Percentiles rank a stretch among this genome's conserved stretches.
phyloP scores from a whole-genome alignment of 2,888 invertebrate genomes.

The Parnassius mnemosyne region DNA sequence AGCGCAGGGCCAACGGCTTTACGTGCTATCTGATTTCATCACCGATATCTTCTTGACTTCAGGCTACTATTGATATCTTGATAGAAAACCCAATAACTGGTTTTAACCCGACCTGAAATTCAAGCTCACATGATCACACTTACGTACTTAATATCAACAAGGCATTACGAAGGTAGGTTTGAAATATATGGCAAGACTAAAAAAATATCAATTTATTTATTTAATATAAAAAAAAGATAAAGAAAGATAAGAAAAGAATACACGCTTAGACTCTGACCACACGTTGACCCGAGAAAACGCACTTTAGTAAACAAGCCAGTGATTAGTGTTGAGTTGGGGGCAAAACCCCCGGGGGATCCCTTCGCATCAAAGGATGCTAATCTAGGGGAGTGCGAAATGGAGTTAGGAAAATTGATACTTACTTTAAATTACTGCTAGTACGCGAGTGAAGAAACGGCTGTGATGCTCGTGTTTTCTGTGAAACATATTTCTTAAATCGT shows the following conservation, averaged over 20 bases:
- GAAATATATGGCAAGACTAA: too few species aligned
- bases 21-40: too few species aligned
- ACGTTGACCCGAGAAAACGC: constrained; percentile 10
- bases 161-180: too few species aligned
- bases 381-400: constrained; percentile 19
- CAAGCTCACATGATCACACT: too few species aligned
- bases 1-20: too few species aligned
- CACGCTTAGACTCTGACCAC: constrained; percentile 4
- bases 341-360: constrained; percentile 3
- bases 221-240: too few species aligned
- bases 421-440: constrained; percentile 18
- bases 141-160: too few species aligned
- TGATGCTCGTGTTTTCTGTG: not conserved
- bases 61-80: too few species aligned
- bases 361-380: constrained; percentile 16
- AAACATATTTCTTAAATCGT: constrained; percentile 19
- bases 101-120: too few species aligned
- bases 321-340: constrained; percentile 21
- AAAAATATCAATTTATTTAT: not conserved
- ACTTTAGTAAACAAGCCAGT: constrained; percentile 23
- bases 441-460: constrained; percentile 1
- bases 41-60: too few species aligned
- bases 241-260: too few species aligned
- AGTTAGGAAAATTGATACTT: constrained; percentile 21
- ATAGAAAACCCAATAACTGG: too few species aligned